phyloP scores from a whole-genome alignment of 2,113 vertebrate species.

The Ceyx melanurus region DNA sequence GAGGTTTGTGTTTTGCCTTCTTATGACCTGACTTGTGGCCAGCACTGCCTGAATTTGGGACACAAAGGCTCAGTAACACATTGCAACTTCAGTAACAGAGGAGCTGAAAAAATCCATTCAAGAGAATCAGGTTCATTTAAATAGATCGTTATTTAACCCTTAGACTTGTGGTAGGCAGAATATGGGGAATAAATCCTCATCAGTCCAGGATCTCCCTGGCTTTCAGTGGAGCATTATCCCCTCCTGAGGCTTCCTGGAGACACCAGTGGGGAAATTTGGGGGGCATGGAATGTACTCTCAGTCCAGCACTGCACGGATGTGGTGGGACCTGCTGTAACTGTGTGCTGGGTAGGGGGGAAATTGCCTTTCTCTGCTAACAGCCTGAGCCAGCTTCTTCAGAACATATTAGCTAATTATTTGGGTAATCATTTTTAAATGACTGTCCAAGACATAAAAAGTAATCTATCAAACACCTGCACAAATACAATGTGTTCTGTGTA shows the following conservation, averaged over 20 bases:
- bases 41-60: not conserved
- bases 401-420: not conserved
- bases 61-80: not conserved
- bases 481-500: not conserved
- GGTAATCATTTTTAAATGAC: not conserved
- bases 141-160: conserved; percentile 17
- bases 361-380: not conserved
- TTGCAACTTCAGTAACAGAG: conserved; percentile 1
- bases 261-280: not conserved
- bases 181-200: not conserved
- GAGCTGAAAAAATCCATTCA: conserved; percentile 3
- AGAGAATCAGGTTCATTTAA: not conserved
- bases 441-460: not conserved
- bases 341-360: not conserved
- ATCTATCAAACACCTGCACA: not conserved
- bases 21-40: not conserved
- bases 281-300: not conserved
- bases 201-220: not conserved
- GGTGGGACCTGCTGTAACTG: not conserved
- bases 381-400: not conserved
- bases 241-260: not conserved
- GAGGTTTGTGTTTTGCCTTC: conserved; percentile 30
- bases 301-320: not conserved
- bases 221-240: not conserved
- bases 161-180: not conserved